Base-by-base conservation (phyloP, 2,888 invertebrate genomes). In the Orchestes rusci region DNA sequence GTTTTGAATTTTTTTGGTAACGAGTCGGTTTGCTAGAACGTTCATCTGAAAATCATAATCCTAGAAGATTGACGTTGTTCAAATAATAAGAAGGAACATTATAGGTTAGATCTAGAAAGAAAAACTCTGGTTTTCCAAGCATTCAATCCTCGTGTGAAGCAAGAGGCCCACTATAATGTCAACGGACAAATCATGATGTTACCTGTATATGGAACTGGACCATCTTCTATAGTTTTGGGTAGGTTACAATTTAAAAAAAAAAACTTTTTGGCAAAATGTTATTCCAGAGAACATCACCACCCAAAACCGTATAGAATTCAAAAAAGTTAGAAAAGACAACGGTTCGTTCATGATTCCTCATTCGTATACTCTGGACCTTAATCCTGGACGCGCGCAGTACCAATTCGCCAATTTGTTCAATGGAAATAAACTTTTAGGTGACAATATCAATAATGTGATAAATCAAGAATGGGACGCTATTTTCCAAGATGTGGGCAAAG, bases 381-480 rank as follows among this genome's bases (percentile, higher is more conserved):
- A 30, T 3, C 37, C 45, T 1, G 19, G 31, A 3, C 41, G 46
- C 13, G 52, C 51, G 1, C 19, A 33, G 4, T 54, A 46, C 23
- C 28, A 48, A 17, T 56, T 56, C 28, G 52, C 55, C 8, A 57
- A 58, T 42, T 36, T 59, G 7, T 59, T 58, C 23, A 39, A 55
- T 37, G 59, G 59, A 10, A 50, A 59, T 31, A 48, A 56, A 33
- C 28, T 45, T 29, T 40, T 58, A 4, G 48, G 51, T 1, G 53
- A 53, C n/a, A 51, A 48, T 15, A 50, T 59, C 23, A 49, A 51
- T 17, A 50, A 47, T 8, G 39, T 56, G 1, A 33, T 57, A 1
- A 60, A 60, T 32, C 55, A 60, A 0, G 57, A 58, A 39, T 58
- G 58, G 57, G 23, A 36, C 3, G 45, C 39, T 2, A 35, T 60